Evolutionary conservation across 2,797 vertebrate species (phyloP).

Genomic region (Sebastes nivosus): DNA sequence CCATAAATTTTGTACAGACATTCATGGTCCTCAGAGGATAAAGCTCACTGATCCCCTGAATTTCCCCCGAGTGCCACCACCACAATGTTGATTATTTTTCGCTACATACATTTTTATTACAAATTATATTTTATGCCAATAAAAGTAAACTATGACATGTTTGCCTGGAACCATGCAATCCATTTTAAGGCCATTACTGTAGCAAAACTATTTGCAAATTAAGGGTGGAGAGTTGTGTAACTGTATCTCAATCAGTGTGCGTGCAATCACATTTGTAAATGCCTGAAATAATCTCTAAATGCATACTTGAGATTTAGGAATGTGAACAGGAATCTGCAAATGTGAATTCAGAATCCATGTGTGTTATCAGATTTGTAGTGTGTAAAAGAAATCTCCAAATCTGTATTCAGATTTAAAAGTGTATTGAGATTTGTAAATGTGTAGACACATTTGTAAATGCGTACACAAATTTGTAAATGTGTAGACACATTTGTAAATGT

Average conservation of each 20-base stretch:
- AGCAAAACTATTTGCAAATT: background rate
- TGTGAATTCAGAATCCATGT: too few species aligned
- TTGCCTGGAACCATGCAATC: background rate
- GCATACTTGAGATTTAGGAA: too few species aligned
- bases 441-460: too few species aligned
- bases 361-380: background rate
- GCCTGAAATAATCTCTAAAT: background rate
- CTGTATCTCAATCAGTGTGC: background rate
- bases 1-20: background rate
- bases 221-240: background rate
- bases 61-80: background rate
- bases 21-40: background rate
- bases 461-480: too few species aligned
- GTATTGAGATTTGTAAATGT: too few species aligned
- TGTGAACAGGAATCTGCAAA: too few species aligned
- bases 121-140: background rate
- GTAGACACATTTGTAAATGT: too few species aligned
- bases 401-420: too few species aligned
- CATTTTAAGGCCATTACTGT: accelerated
- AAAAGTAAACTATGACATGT: background rate
- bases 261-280: background rate
- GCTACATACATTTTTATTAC: background rate
- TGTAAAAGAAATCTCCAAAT: background rate
- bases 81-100: background rate
- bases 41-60: background rate